Evolutionary conservation across 2,113 vertebrate species (phyloP).

Genomic region (Periophthalmus modestus): DNA sequence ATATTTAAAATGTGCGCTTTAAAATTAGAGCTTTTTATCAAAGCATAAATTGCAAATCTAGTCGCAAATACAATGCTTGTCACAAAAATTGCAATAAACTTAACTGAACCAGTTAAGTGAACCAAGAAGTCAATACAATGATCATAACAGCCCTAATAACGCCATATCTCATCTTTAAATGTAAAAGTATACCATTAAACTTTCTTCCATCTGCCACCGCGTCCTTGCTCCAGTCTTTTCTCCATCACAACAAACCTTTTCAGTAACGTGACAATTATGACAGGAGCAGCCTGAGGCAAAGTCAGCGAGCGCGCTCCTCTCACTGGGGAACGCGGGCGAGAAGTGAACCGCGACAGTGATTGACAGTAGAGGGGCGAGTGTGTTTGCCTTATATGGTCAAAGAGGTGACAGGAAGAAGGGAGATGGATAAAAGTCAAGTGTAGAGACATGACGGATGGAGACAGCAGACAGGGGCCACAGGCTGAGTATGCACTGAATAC

Average conservation of each 20-base stretch:
- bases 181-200: conserved; percentile 27
- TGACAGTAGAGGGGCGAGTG: conserved; percentile 47
- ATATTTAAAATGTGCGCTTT: too few relatives aligned
- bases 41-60: too few relatives aligned
- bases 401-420: conserved; percentile 23
- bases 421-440: conserved; percentile 18
- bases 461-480: conserved; percentile 16
- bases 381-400: conserved; percentile 10
- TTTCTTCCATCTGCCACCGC: conserved; percentile 40
- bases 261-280: conserved; percentile 60
- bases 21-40: too few relatives aligned
- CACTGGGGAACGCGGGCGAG: conserved; percentile 34
- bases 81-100: too few relatives aligned
- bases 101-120: too few relatives aligned
- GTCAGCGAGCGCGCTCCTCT: conserved; percentile 55
- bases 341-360: conserved; percentile 47
- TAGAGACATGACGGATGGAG: conserved; percentile 22
- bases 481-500: conserved; percentile 31
- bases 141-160: too few relatives aligned
- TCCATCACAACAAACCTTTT: conserved; percentile 60
- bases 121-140: too few relatives aligned
- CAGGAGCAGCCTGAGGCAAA: conserved; percentile 69
- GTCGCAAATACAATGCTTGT: too few relatives aligned
- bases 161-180: not conserved
- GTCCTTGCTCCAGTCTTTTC: conserved; percentile 57